These are phyloP conservation scores for Mycetomoellerius zeteki DNA, from an alignment of 1,140 invertebrate species.

Conservation along the genomic window DNA sequence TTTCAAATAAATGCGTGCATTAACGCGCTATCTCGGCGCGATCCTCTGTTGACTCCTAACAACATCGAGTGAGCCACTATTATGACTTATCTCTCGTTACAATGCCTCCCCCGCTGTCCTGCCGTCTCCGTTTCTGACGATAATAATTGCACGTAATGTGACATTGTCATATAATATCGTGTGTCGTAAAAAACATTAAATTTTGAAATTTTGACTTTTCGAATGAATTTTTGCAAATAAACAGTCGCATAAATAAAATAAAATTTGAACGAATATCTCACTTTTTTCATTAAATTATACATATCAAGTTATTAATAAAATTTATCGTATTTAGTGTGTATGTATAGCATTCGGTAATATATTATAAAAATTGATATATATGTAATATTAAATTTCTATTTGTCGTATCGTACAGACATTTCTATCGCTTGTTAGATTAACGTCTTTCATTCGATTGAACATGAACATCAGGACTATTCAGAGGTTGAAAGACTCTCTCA, in stretches of 20 bases:
- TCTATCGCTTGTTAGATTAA: constrained; percentile 10
- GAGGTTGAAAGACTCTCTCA: constrained; percentile 27
- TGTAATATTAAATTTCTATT: constrained; percentile 28
- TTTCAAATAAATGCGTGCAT: constrained; percentile 86
- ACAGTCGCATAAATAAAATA: background rate
- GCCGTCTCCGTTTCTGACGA: background rate
- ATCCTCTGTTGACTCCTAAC: constrained; percentile 85
- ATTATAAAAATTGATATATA: background rate
- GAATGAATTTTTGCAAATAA: background rate
- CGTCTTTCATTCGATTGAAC: constrained; percentile 44
- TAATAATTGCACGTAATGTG: constrained; percentile 65
- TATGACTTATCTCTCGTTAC: constrained; percentile 84
- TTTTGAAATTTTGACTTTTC: background rate
- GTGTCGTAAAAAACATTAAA: constrained; percentile 8
- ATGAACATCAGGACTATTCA: constrained; percentile 7
- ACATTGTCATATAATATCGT: constrained; percentile 73
- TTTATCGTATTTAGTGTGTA: background rate
- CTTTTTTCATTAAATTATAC: background rate
- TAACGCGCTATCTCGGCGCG: constrained; percentile 84
- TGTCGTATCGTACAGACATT: background rate
- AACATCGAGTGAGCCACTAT: constrained; percentile 82
- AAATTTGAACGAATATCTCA: background rate
- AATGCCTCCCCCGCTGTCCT: constrained; percentile 67
- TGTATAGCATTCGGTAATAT: background rate
- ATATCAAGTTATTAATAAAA: background rate